Base-by-base conservation (phyloP, 2,113 vertebrate genomes). In the Syngnathus typhle region DNA sequence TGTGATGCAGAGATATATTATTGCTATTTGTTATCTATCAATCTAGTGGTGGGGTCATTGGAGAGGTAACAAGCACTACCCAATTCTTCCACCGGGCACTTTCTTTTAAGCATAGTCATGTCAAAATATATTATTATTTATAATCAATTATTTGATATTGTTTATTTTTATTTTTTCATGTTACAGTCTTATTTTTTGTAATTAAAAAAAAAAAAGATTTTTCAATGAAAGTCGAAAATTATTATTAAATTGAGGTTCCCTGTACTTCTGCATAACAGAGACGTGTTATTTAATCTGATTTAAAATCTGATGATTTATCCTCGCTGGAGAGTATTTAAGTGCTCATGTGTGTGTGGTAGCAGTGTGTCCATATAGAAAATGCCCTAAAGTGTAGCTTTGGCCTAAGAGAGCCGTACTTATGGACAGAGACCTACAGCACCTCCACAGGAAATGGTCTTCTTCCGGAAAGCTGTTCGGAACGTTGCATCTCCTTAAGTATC, bases 401-500 rank as follows among this genome's bases (percentile, higher is more conserved):
- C 86, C 75, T 79, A 43, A 68, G 85, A 86, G 85, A 86, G 76
- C 76, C 79, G 71, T 88, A 78, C 85, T 77, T 82, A 81, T 84
- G 84, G 85, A 81, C 85, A 79, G 82, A 78, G 80, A 86, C 82
- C 77, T 79, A 47, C 78, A 70, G 71, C 4, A 74, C 49, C 76
- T 78, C 75, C 76, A 80, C 68, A 85, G 86, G 85, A 89, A 88
- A 83, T 82, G 69, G 69, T 56, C 65, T 65, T 21, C 73, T 83
- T 83, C 88, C 78, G 67, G 79, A 85, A 79, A 77, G 82, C 83
- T 79, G 78, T 75, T 68, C 63, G 60, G 79, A 74, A 82, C 70
- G 73, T 64, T 18, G 54, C 69, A 43, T 52, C 70, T 79, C 52
- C 82, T 82, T 82, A 82, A 83, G 82, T 70, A 71, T 59, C 63